Evolutionary conservation across 1,140 invertebrate genomes (phyloP), one percentile per base, ranked within the genome.

Genomic region (Bombus consobrinus): DNA sequence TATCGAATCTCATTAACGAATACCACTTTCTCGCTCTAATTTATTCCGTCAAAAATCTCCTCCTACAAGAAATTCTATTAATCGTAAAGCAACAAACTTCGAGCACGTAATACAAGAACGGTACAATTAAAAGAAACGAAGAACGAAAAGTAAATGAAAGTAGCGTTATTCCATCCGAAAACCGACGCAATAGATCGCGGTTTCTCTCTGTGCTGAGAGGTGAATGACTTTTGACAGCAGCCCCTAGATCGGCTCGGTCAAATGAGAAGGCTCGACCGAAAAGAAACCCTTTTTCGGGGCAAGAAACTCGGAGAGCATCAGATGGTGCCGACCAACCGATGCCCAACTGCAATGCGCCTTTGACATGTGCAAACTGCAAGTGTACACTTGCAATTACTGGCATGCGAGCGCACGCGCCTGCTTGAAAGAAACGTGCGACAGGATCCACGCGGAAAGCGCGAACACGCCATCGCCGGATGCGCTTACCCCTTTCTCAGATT

Each of bases 401-500:
- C 83, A 75, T 76, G 75, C 83, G 69, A 41, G 47, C 59, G 84
- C 75, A 87, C 72, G 80, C 80, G 64, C 39, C 62, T 22, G 76
- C 71, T 34, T 34, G 75, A 68, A 83, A 84, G 71, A 72, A 79
- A n/a, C 25, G 28, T 66, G 81, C 85, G 69, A 59, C 76, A 53
- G 37, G 78, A 47, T 84, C 87, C 41, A 75, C 73, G 47, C 73
- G 87, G 87, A 88, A 90, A 87, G 83, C 78, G 87, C 87, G 80
- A 88, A 81, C 88, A 91, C 82, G 86, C 87, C 82, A 91, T 80
- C 85, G 85, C 85, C 90, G 87, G 86, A 91, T 88, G 83, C 81
- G 85, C 72, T 82, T 81, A 85, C 86, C 87, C 86, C 83, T 83
- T 88, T 91, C 85, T 77, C 82, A 86, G 83, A 88, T 89, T 90